Conservation (phyloP, 2,797 vertebrate genomes). For the Serranus cabrilla region DNA sequence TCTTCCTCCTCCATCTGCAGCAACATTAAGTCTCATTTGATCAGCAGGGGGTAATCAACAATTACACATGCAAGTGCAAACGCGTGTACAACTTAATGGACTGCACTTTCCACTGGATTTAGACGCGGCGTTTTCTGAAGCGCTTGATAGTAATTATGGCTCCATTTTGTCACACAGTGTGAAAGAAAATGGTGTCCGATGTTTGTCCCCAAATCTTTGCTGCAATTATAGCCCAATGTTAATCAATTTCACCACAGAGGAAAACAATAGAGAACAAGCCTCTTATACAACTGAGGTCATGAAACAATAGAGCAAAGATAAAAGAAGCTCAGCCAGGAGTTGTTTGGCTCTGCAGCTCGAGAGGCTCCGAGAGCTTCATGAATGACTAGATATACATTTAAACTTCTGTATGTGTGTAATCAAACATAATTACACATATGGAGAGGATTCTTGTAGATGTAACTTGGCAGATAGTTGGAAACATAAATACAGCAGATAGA, state of each 20-base stretch:
- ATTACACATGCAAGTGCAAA: constrained; percentile 79
- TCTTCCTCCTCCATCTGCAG: constrained; percentile 57
- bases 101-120: constrained; percentile 74
- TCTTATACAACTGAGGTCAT: constrained; percentile 60
- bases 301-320: constrained; percentile 56
- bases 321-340: constrained; percentile 52
- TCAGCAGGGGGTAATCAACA: constrained; percentile 71
- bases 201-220: constrained; percentile 70
- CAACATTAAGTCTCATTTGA: constrained; percentile 71
- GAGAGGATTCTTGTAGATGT: too few relatives aligned
- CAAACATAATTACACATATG: constrained; percentile 12
- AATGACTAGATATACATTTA: constrained; percentile 31
- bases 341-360: constrained; percentile 27
- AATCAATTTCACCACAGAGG: constrained; percentile 81
- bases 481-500: not conserved
- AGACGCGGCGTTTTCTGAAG: constrained; percentile 62
- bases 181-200: constrained; percentile 70
- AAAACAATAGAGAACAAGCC: constrained; percentile 76
- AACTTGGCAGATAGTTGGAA: not conserved
- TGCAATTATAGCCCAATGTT: constrained; percentile 79
- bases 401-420: not conserved
- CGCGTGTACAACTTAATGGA: constrained; percentile 69
- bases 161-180: constrained; percentile 68
- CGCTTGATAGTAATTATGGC: constrained; percentile 68
- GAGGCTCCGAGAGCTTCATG: constrained; percentile 14